These are phyloP conservation scores for Hippoglossus hippoglossus DNA, from an alignment of 2,797 vertebrate genomes.

Conservation along the genomic window DNA sequence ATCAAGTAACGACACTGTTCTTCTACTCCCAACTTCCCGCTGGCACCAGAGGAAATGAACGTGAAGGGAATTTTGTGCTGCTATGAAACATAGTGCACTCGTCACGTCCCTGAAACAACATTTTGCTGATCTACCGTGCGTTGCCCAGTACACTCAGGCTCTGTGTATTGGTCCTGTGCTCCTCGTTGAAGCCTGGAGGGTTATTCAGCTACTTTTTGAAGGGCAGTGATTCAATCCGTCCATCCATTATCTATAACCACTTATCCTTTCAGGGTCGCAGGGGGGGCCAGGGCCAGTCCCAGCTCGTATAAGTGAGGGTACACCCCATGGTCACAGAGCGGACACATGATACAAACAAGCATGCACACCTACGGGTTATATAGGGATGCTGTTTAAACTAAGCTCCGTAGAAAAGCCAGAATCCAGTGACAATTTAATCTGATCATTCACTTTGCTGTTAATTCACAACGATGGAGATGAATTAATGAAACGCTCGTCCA, in stretches of 20 bases:
- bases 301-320: too few relatives aligned
- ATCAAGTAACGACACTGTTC: not conserved
- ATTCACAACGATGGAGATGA: not conserved
- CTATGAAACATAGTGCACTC: not conserved
- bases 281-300: too few relatives aligned
- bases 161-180: too few relatives aligned
- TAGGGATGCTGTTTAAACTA: too few relatives aligned
- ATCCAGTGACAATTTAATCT: too few relatives aligned
- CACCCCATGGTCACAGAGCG: too few relatives aligned
- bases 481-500: not conserved
- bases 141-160: not conserved
- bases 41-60: not conserved
- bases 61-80: not conserved
- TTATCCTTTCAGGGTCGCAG: not conserved
- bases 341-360: not conserved
- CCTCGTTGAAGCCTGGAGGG: too few relatives aligned
- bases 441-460: too few relatives aligned
- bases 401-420: too few relatives aligned
- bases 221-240: too few relatives aligned
- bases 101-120: not conserved
- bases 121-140: not conserved
- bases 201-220: not conserved
- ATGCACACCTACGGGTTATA: too few relatives aligned
- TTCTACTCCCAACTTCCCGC: not conserved
- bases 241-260: not conserved